These are phyloP conservation scores for Ceryle rudis DNA, from an alignment of 2,797 vertebrate species.

Conservation along the genomic window DNA sequence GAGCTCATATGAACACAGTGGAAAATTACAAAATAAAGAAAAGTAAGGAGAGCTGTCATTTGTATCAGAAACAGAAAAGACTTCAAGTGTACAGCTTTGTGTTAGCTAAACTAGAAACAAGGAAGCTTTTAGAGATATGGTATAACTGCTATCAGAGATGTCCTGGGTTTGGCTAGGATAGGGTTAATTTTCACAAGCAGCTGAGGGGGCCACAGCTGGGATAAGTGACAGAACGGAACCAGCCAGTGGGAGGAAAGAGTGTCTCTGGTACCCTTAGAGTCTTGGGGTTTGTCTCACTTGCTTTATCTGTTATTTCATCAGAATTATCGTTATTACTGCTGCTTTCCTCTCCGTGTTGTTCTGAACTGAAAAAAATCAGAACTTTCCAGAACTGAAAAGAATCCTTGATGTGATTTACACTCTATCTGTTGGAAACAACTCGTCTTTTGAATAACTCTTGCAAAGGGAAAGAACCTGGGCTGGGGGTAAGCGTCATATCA, in stretches of 20 bases:
- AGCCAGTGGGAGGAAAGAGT: too few species aligned
- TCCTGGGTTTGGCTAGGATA: too few species aligned
- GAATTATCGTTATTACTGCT: too few species aligned
- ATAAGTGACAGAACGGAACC: too few species aligned
- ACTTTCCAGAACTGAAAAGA: background rate
- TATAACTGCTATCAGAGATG: background rate
- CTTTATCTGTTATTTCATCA: too few species aligned
- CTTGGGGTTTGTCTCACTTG: too few species aligned
- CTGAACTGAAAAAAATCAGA: too few species aligned
- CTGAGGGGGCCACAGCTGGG: too few species aligned
- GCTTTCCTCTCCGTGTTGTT: too few species aligned
- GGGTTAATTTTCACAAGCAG: too few species aligned
- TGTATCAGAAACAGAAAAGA: background rate
- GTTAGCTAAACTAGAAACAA: background rate
- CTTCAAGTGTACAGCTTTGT: background rate
- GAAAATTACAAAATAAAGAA: background rate
- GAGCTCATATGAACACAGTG: background rate
- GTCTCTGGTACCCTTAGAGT: too few species aligned
- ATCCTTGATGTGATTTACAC: background rate
- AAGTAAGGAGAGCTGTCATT: background rate
- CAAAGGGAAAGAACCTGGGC: background rate
- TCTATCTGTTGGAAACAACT: background rate
- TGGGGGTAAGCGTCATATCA: background rate
- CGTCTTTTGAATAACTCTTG: background rate
- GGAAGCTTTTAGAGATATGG: background rate